Evolutionary conservation across 1,140 invertebrate genomes (phyloP), one percentile per base, ranked within the genome.

Genomic region (Melipona quadrifasciata): DNA sequence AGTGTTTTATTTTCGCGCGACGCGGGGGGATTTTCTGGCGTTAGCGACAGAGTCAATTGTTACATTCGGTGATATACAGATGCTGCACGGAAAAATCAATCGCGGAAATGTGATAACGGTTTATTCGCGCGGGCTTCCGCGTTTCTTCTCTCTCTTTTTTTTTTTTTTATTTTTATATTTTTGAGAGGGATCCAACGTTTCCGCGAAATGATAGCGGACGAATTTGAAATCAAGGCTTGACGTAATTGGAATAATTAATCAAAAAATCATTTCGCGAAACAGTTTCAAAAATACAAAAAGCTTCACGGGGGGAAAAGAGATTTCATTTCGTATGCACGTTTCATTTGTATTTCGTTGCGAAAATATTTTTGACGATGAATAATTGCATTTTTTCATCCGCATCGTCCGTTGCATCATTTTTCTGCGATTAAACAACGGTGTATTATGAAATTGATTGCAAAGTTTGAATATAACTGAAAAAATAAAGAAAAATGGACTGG

Each of bases 61-160:
- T 75, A 75, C 73, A 75, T 75, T 39, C 31, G n/a, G n/a, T 51
- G 70, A 72, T 72, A 27, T 58, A 58, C 31, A 58, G 73, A 57
- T 34, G 34, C 31, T 34, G 53, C 14, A 34, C 34, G 21, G 57
- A 74, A 55, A 55, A 70, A 47, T 24, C 24, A 70, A 31, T 57
- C 24, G 51, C 24, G 17, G 1, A 31, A n/a, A n/a, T 74, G 72
- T 74, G 72, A 74, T 74, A 74, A 74, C 72, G 2, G 51, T 21
- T 65, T 27, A 65, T 65, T 65, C 64, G n/a, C 16, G 27, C 64
- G 64, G 27, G 64, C 16, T 17, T 65, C 64, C n/a, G n/a, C 8
- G 39, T 47, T 47, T 47, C 8, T 39, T 39, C 2, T 34, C 8
- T 39, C 8, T 8, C 0, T 6, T 6, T 0, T 47, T 47, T 47